A percentile compares a stretch with the other conserved stretches of the same genome.
These are phyloP conservation scores for Eleutherodactylus coqui DNA, from an alignment of 2,797 vertebrate genomes.

Conservation along the genomic window DNA sequence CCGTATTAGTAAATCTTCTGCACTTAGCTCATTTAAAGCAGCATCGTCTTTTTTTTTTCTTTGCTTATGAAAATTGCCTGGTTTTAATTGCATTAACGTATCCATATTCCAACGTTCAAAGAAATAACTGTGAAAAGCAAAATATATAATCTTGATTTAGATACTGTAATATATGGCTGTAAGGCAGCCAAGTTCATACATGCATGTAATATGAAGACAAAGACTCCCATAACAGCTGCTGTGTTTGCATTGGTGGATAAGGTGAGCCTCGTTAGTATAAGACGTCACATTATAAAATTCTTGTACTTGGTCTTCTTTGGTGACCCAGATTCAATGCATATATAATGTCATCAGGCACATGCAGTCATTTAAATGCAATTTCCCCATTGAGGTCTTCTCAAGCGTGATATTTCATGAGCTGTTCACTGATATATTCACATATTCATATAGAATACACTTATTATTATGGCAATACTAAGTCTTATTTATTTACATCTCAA, in stretches of 20 bases:
- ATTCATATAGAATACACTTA: not conserved
- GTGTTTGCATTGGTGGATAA: conserved; percentile 72
- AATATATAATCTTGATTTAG: conserved; percentile 76
- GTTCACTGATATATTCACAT: conserved; percentile 11
- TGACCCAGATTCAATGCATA: conserved; percentile 69
- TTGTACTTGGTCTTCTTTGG: conserved; percentile 77
- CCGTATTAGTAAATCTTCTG: too few species aligned
- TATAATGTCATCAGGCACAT: conserved; percentile 61
- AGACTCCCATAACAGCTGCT: conserved; percentile 86
- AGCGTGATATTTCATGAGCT: not conserved
- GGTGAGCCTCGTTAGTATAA: conserved; percentile 73
- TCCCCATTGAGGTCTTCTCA: not conserved
- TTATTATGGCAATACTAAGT: not conserved
- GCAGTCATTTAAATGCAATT: conserved; percentile 32
- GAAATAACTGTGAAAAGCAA: not conserved
- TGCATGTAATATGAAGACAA: conserved; percentile 88
- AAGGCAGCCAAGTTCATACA: conserved; percentile 82
- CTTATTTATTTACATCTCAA: not conserved
- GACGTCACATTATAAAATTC: conserved; percentile 72
- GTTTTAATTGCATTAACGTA: not conserved
- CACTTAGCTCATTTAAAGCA: not conserved
- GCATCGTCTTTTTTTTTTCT: not conserved
- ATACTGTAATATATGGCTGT: conserved; percentile 75
- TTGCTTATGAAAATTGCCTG: not conserved
- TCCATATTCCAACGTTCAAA: not conserved